Evolutionary conservation across 2,113 vertebrate species (phyloP).

Genomic region (Brienomyrus longianalis): DNA sequence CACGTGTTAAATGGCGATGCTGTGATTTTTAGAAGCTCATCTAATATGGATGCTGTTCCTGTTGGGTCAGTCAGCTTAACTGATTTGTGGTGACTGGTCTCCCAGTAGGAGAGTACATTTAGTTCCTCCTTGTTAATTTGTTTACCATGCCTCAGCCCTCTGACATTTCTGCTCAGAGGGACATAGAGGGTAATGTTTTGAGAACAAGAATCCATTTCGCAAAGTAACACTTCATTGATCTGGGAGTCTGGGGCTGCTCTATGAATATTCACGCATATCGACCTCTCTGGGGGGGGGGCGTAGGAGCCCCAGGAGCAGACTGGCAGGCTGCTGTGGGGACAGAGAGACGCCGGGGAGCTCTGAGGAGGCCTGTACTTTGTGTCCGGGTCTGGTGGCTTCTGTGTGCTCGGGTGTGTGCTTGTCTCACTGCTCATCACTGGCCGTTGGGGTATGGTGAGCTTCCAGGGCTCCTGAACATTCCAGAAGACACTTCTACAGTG

Average conservation of each 20-base stretch:
- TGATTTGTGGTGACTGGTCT: background rate
- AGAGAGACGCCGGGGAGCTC: background rate
- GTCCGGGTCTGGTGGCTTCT: background rate
- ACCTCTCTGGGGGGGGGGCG: slow-evolving; percentile 9
- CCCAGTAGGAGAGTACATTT: background rate
- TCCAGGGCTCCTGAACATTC: background rate
- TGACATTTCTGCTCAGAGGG: slow-evolving; percentile 7
- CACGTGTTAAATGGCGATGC: background rate
- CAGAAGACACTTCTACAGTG: background rate
- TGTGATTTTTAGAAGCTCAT: background rate
- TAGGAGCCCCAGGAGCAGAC: background rate
- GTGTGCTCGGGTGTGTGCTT: background rate
- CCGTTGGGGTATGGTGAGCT: background rate
- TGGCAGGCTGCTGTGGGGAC: slow-evolving; percentile 14
- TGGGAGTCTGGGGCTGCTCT: slow-evolving; percentile 30
- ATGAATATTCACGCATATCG: slow-evolving; percentile 37
- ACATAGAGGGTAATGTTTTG: slow-evolving; percentile 30
- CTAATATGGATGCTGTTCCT: background rate
- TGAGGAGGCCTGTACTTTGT: background rate
- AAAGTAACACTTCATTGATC: slow-evolving; percentile 36
- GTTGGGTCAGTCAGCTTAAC: background rate
- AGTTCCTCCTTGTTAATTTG: slow-evolving; percentile 3
- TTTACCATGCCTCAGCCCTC: background rate
- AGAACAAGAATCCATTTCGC: slow-evolving; percentile 38
- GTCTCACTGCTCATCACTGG: background rate